Evolutionary conservation across 1,140 invertebrate species (phyloP).

Genomic region (Mercenaria mercenaria): DNA sequence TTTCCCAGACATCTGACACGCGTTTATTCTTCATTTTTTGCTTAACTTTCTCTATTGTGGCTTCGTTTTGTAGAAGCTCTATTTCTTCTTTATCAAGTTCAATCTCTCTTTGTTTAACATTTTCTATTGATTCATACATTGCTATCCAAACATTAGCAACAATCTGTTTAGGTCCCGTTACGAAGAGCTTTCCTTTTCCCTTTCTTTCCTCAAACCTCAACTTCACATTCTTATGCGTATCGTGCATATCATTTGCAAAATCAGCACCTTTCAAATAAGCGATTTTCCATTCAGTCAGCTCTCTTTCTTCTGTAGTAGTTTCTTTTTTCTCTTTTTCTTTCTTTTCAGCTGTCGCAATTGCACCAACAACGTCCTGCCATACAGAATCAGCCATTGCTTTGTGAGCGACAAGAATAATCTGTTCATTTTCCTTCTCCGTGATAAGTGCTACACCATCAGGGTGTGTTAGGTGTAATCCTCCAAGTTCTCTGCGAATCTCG

Average conservation of each 20-base stretch:
- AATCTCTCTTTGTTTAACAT: not conserved
- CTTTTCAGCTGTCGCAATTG: not conserved
- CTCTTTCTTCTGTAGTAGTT: not conserved
- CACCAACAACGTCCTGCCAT: not conserved
- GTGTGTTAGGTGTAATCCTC: not conserved
- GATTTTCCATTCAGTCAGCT: not conserved
- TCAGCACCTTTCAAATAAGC: not conserved
- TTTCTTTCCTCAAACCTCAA: not conserved
- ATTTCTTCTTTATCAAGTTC: not conserved
- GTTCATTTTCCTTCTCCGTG: not conserved
- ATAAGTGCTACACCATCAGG: not conserved
- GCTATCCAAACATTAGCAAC: not conserved
- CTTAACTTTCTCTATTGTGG: conserved; percentile 33
- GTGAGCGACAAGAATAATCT: conserved; percentile 5
- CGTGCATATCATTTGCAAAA: not conserved
- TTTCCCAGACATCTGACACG: conserved; percentile 67
- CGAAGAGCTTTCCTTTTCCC: not conserved
- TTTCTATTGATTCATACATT: conserved; percentile 61
- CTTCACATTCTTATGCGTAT: not conserved
- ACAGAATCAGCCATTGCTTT: not conserved
- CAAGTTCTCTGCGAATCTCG: not conserved
- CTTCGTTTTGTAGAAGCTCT: conserved; percentile 44
- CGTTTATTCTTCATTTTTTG: conserved; percentile 53
- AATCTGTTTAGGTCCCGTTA: not conserved
- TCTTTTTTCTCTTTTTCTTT: conserved; percentile 15